Base-by-base conservation (phyloP, 30 jellyfish, hydroid and myxozoan genomes). In the Calvadosia cruxmelitensis region DNA sequence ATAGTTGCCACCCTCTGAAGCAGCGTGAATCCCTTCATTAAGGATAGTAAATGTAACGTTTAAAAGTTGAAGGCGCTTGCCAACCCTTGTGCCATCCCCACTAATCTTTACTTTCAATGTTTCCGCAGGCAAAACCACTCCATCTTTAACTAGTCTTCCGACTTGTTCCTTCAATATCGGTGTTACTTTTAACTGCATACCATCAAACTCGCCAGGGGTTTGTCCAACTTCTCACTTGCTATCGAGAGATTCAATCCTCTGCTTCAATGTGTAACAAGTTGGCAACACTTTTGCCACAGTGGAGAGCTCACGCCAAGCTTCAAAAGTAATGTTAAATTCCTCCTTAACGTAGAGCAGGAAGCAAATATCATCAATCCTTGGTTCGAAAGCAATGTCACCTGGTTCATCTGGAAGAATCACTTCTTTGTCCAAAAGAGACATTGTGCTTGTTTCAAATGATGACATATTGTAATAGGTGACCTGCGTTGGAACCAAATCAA, bases 231-330 rank as follows among this genome's bases (percentile, higher is more conserved):
- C 57, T 20, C 57, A 42, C 20, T 5, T 5, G 10, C 15, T 42
- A 42, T 42, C 20, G 15, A 42, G 57, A 29, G 57, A 42, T 42
- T 42, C 20, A 10, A 42, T 20, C 57, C 57, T 42, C 20, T 42
- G 57, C 57, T 20, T 42, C 10, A 42, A 5, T 5, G 57, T 5
- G 20, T 42, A 42, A 5, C 15, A 5, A 5, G 57, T 5, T 42
- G 57, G 57, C 20, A 42, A 42, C 15, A 5, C 57, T 20, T 42
- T 42, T 20, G 57, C 10, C 10, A 42, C 15, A 42, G 57, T 1
- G 12, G 68, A 28, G 2, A 68, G 27, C 34, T 68, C 78, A 42
- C 27, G 71, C 69, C 69, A 68, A 15, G 78, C 68, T 33, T 50
- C 49, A 42, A 34, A 27, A 16, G 78, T 34, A 0, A 68, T 29